Base-by-base conservation (phyloP, 2,113 vertebrate genomes). In the Gnathonemus longibarbis region DNA sequence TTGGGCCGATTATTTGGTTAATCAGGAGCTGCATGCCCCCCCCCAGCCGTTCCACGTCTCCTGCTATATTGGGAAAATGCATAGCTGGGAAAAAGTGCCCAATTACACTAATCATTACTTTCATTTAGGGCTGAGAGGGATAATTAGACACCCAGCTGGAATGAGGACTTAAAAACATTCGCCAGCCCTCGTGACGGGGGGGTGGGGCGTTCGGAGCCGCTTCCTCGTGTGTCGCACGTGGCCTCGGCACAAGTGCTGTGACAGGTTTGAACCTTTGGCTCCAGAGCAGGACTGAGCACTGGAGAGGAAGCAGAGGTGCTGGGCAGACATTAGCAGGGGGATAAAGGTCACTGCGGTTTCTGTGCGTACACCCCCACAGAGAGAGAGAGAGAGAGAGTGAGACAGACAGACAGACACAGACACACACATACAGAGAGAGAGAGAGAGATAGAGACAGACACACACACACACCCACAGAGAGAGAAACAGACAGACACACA, bases 401-500 rank as follows among this genome's bases (percentile, higher is more conserved):
- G 9, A 46, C 9, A 10, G 48, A 88, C 52, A 53, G 74, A 88
- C 21, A 48, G 27, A 87, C 70, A 21, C 90, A 19, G 17, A 17
- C 50, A 39, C 39, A 39, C 50, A 3, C 3, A 0, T 1, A 52
- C 3, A 19, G 52, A 49, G 48, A 49, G 48, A 48, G 8, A 48
- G 48, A 17, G 8, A 19, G 11, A 52, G 13, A 52, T 3, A 52
- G 1, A 4, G 50, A 52, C 13, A 15, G 50, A 90, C 8, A 89
- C 3, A 48, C 89, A 86, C 58, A 91, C 89, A 86, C 77, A 91
- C 58, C 49, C 31, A 31, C 31, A 86, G 77, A 88, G 56, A 89
- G 62, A 90, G 50, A 49, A 88, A 48, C 0, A 8, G n/a, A n/a
- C n/a, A 48, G 27, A 87, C 70, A 21, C 90, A 19, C 3, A 17